Evolutionary conservation across 2,888 invertebrate genomes (phyloP), one percentile per base, ranked within the genome.

Genomic region (Clepsis dumicolana): DNA sequence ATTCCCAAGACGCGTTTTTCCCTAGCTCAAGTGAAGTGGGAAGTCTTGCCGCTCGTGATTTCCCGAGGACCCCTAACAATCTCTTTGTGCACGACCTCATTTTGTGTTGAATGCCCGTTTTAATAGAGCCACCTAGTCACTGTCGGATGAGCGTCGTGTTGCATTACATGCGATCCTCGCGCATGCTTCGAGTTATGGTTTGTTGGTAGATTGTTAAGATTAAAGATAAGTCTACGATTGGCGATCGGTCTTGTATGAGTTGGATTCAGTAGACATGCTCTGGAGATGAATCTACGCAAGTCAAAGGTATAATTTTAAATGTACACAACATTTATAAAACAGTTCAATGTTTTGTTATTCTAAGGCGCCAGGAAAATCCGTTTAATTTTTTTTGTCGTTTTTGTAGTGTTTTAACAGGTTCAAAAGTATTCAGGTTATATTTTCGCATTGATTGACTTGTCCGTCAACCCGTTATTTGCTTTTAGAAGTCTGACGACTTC

Each of bases 61-160:
- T 86, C 80, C 83, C 79, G 82, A 84, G 86, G 84, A 86, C 78
- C 78, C 75, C 83, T 87, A 88, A 88, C 86, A 86, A 87, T 87
- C 85, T 84, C 84, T 86, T 87, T 84, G 85, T 86, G 83, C 84
- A 81, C 86, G 89, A 88, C 89, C 89, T 88, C 88, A 84, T 88
- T 88, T 85, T 79, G 81, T 76, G 75, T 75, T 86, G 85, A 88
- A 87, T 83, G 78, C 83, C 72, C 79, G 80, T 74, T 77, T 82
- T 82, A 57, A 84, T 82, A 79, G 75, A 78, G 77, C 75, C 78
- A 76, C 78, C 78, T 75, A 78, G 79, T 75, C 73, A 77, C 72
- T 80, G 79, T 80, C 78, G 77, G 80, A 80, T 80, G 80, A 81
- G 80, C 79, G 81, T 83, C 80, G 52, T 62, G 62, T 62, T 44